These are phyloP conservation scores for Poecile atricapillus DNA, from an alignment of 2,113 vertebrate genomes.

Conservation along the genomic window DNA sequence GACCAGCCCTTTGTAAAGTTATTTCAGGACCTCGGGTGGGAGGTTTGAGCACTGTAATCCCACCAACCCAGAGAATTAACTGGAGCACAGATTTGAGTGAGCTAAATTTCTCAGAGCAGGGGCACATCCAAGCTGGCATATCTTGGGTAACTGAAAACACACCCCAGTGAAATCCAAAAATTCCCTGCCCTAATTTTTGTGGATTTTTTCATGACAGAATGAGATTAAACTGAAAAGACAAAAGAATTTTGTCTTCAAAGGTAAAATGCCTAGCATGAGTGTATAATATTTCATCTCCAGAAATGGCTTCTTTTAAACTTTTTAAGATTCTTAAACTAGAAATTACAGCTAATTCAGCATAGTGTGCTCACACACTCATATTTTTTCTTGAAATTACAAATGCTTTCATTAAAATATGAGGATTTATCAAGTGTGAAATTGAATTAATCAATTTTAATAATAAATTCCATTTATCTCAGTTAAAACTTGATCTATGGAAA, in stretches of 20 bases:
- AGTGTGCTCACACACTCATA: neutral
- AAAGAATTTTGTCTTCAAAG: neutral
- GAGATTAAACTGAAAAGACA: neutral
- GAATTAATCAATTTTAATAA: conserved; percentile 36
- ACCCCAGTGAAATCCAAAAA: neutral
- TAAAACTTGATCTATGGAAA: conserved; percentile 23
- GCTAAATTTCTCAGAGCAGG: neutral
- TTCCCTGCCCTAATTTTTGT: neutral
- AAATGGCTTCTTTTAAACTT: neutral
- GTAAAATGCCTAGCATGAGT: neutral
- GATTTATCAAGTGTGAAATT: neutral
- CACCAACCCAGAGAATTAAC: fast-evolving
- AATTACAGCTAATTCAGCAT: neutral
- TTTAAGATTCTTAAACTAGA: neutral
- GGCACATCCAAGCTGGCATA: neutral
- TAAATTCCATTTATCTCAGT: conserved; percentile 16
- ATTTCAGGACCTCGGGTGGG: neutral
- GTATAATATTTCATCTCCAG: neutral
- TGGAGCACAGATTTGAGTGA: neutral
- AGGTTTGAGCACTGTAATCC: neutral
- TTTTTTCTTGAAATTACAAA: conserved; percentile 5
- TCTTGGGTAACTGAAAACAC: neutral
- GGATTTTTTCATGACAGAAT: neutral
- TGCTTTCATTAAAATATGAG: conserved; percentile 7
- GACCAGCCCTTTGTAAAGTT: neutral